Conservation (phyloP, 2,113 vertebrate genomes). For the Perognathus longimembris region DNA sequence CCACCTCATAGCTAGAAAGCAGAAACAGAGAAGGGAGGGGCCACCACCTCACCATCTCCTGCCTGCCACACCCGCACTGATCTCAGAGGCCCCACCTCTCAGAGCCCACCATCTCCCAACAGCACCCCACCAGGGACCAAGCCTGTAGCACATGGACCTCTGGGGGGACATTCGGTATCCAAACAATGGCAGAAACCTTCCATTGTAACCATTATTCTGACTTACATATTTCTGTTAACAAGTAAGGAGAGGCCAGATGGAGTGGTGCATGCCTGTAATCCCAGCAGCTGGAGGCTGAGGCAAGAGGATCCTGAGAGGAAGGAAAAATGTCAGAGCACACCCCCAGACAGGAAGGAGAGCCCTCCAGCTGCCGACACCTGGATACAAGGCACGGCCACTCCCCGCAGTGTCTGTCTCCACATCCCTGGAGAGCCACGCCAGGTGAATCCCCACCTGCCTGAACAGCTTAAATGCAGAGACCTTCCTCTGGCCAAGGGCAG, state of each 20-base stretch:
- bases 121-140: background rate
- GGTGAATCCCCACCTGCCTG: background rate
- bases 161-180: background rate
- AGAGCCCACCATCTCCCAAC: too few relatives aligned
- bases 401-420: background rate
- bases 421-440: background rate
- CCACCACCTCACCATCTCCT: background rate
- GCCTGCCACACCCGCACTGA: background rate
- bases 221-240: background rate
- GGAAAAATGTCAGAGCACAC: accelerated
- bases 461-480: too few relatives aligned
- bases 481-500: background rate
- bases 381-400: background rate
- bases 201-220: background rate
- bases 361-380: background rate
- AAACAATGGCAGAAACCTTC: background rate
- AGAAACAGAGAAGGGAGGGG: background rate
- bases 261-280: background rate
- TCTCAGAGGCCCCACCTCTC: background rate
- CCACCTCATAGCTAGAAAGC: background rate
- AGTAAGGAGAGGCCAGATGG: background rate
- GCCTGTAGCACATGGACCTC: background rate
- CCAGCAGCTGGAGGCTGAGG: background rate
- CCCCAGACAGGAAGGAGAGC: background rate
- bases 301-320: background rate